Percentiles rank a stretch among this genome's conserved stretches.
These are phyloP conservation scores for Cyclophora albipunctata DNA, from an alignment of 2,888 invertebrate genomes.

Conservation along the genomic window DNA sequence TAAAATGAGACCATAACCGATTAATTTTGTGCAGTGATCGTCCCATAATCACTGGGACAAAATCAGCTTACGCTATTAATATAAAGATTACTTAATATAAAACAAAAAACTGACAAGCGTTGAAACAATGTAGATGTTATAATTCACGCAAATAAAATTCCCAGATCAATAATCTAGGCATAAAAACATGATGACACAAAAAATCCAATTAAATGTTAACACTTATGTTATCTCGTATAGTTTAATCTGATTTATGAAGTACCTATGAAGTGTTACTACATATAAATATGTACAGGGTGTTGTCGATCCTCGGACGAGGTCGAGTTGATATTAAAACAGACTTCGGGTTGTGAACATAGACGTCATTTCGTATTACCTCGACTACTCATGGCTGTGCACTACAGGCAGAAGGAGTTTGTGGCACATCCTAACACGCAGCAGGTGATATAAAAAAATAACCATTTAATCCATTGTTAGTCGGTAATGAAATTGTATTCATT, in stretches of 20 bases:
- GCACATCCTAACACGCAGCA: slow-evolving; percentile 85
- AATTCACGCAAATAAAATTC: background rate
- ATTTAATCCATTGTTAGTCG: background rate
- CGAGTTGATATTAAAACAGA: slow-evolving; percentile 77
- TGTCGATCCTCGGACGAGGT: slow-evolving; percentile 83
- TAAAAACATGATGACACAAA: background rate
- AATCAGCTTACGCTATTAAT: too few species aligned
- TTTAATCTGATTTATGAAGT: background rate
- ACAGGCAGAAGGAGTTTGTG: slow-evolving; percentile 82
- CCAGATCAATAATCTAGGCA: background rate
- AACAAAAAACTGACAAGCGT: background rate
- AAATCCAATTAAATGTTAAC: background rate
- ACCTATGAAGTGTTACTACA: background rate
- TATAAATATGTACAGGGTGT: slow-evolving; percentile 45
- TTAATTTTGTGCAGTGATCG: too few species aligned
- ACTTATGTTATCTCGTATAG: slow-evolving; percentile 2
- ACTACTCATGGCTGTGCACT: slow-evolving; percentile 80
- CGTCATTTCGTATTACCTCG: slow-evolving; percentile 77
- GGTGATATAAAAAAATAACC: slow-evolving; percentile 28
- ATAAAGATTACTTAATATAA: too few species aligned
- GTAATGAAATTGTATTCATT: too few species aligned
- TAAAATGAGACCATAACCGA: too few species aligned
- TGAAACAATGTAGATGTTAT: background rate
- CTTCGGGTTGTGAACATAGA: slow-evolving; percentile 50
- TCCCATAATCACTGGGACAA: too few species aligned